Evolutionary conservation across 2,797 vertebrate genomes (phyloP), one percentile per base, ranked within the genome.

Genomic region (Sorex maritimensis): DNA sequence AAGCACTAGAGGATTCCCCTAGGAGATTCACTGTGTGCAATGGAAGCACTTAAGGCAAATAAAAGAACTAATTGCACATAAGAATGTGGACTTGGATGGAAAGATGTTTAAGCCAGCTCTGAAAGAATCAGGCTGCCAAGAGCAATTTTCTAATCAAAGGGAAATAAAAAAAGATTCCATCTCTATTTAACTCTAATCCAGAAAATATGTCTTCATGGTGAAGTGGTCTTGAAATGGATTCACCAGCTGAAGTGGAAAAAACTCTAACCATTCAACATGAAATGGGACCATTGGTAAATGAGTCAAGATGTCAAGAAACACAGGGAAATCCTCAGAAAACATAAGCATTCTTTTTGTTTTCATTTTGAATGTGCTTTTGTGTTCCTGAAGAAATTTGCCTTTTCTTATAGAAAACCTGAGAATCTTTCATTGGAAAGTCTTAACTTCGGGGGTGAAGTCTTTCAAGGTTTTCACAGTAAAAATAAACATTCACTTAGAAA

Each of bases 51-150:
- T 96, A 94, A 92, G 52, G 73, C 34, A 44, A 95, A 95, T 95
- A 90, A 96, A 96, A 96, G 93, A 94, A 97, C 94, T 95, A 96
- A 96, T 94, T 96, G 75, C 86, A 82, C 86, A 82, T 81, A 85
- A 93, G 86, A 26, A 44, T 92, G 87, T 91, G 28, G 77, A 74
- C 94, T 92, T 96, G 92, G 91, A 91, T 92, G 1, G 75, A 23
- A 95, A 91, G 92, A 92, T 94, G 79, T 84, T 95, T 95, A 94
- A 95, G 88, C 24, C 81, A 93, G 81, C 88, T 88, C 88, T 93
- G 92, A 95, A 96, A 96, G n/a, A 87, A 95, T 91, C 78, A 96
- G 81, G 72, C 74, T 91, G 86, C 95, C 94, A 95, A 93, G 73
- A 93, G 69, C 49, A 71, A 94, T 97, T 96, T 96, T 95, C 86